phyloP scores from a whole-genome alignment of 2,888 invertebrate genomes.

The Busseola fusca region DNA sequence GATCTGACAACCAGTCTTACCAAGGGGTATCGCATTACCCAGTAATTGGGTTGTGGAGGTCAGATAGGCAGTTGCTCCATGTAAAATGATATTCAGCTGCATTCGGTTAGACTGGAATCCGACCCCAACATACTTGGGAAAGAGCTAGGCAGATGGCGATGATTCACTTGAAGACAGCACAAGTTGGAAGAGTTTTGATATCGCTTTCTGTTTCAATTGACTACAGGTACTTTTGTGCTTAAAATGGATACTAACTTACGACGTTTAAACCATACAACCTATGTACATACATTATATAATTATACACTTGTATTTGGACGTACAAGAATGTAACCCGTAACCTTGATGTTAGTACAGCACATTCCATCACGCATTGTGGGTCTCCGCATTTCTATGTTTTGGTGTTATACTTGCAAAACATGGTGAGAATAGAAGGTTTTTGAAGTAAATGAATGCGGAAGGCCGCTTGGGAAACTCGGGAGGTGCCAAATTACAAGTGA shows the following conservation, averaged over 20 bases:
- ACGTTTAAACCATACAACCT: background rate
- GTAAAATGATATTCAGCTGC: too few relatives aligned
- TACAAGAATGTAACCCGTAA: conserved; percentile 19
- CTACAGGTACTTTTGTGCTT: background rate
- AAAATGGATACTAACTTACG: background rate
- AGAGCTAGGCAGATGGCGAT: too few relatives aligned
- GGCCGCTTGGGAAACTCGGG: background rate
- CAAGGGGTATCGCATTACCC: too few relatives aligned
- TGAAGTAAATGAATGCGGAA: background rate
- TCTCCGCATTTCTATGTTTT: conserved; percentile 6
- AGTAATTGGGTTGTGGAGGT: too few relatives aligned
- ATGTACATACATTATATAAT: background rate
- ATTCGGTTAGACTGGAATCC: too few relatives aligned
- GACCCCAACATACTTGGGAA: too few relatives aligned
- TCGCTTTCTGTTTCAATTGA: background rate
- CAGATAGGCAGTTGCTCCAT: too few relatives aligned
- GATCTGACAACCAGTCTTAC: too few relatives aligned
- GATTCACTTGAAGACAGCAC: background rate
- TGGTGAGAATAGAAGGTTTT: background rate
- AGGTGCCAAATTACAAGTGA: background rate
- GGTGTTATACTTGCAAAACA: background rate
- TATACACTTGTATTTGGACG: conserved; percentile 1
- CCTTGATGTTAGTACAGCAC: conserved; percentile 12
- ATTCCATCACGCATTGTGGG: conserved; percentile 26
- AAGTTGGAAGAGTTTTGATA: background rate